Percentiles rank a stretch among this genome's conserved stretches.
phyloP scores from a whole-genome alignment of 2,888 invertebrate genomes.

The Patella ulyssiponensis region DNA sequence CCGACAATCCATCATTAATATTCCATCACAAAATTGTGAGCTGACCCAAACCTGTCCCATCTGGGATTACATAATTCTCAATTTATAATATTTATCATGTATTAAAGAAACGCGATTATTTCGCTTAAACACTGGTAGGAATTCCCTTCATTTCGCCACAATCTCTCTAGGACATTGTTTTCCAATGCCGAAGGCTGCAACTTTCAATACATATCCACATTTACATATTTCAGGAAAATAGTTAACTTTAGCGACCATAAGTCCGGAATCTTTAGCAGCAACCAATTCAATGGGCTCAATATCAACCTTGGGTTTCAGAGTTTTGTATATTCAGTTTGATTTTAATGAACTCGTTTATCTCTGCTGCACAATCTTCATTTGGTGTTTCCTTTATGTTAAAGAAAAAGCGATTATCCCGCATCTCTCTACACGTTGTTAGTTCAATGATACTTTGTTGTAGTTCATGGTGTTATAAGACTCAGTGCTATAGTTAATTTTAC shows the following conservation, averaged over 20 bases:
- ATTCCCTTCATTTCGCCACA: background rate
- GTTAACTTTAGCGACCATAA: background rate
- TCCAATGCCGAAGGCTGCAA: background rate
- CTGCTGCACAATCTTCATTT: background rate
- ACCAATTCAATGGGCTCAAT: too few relatives aligned
- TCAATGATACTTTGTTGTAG: background rate
- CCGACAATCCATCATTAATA: background rate
- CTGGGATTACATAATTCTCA: background rate
- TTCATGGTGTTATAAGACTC: background rate
- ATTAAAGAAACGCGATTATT: too few relatives aligned
- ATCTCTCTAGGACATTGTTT: background rate
- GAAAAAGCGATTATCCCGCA: background rate
- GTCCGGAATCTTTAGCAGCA: background rate
- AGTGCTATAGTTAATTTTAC: too few relatives aligned
- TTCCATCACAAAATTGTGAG: background rate
- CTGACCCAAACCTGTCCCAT: background rate
- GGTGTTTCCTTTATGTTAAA: background rate
- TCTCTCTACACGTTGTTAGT: background rate
- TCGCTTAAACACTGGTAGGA: background rate
- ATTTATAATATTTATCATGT: background rate
- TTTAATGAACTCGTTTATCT: background rate
- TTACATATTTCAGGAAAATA: background rate
- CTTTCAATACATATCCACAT: background rate
- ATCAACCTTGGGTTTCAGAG: background rate
- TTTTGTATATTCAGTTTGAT: background rate